Percentiles rank a stretch among this genome's conserved stretches.
Conservation (phyloP, 1,140 invertebrate genomes). For the Streblospio benedicti region DNA sequence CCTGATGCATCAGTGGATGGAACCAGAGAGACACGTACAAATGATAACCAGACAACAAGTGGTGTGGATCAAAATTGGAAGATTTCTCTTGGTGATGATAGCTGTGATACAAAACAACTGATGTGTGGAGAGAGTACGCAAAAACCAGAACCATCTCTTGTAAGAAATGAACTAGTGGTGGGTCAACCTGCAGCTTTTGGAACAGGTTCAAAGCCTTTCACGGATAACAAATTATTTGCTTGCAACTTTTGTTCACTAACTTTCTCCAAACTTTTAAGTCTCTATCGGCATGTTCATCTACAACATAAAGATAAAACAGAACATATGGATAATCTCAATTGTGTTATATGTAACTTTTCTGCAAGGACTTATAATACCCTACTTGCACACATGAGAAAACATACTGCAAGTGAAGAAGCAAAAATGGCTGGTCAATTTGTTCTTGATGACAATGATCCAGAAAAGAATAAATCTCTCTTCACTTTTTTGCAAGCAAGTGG, state of each 20-base stretch:
- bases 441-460: neutral
- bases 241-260: conserved; percentile 45
- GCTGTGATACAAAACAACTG: too few relatives aligned
- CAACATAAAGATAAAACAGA: conserved; percentile 36
- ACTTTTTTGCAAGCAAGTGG: too few relatives aligned
- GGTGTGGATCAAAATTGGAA: too few relatives aligned
- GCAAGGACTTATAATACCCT: conserved; percentile 39
- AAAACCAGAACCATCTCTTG: too few relatives aligned
- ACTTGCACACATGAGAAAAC: conserved; percentile 43
- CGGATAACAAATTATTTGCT: conserved; percentile 40
- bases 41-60: too few relatives aligned
- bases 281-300: conserved; percentile 42
- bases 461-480: too few relatives aligned
- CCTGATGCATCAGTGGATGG: too few relatives aligned
- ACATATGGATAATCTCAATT: conserved; percentile 27
- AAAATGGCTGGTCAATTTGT: neutral
- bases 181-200: too few relatives aligned
- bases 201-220: conserved; percentile 35
- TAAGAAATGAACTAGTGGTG: too few relatives aligned
- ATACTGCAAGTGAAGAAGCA: conserved; percentile 27
- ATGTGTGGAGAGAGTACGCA: too few relatives aligned
- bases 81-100: too few relatives aligned
- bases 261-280: conserved; percentile 41
- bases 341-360: conserved; percentile 43
- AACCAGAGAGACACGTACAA: too few relatives aligned